A percentile compares a stretch with the other conserved stretches of the same genome.
phyloP scores from a whole-genome alignment of 2,888 invertebrate genomes.

The Agrotis clavis region DNA sequence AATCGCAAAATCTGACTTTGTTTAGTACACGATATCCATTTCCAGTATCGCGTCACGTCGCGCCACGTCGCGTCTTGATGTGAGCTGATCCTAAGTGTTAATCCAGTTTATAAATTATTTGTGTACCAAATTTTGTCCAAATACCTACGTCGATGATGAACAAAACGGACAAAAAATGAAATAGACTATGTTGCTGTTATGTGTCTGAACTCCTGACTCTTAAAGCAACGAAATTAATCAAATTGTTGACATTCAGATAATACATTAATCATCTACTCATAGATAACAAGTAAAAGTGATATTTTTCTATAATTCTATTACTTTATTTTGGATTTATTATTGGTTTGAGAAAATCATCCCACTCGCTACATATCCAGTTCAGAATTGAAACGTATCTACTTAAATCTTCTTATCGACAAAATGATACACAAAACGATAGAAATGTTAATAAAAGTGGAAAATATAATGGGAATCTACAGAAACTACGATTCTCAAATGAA shows the following conservation, averaged over 20 bases:
- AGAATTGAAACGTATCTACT: background rate
- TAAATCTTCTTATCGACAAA: background rate
- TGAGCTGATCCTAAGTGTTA: too few relatives aligned
- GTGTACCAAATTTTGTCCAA: too few relatives aligned
- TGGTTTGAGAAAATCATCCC: background rate
- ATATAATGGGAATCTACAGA: constrained; percentile 27
- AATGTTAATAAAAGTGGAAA: constrained; percentile 22
- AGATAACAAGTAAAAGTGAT: too few relatives aligned
- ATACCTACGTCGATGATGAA: too few relatives aligned
- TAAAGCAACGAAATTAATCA: constrained; percentile 10
- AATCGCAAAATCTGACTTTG: too few relatives aligned
- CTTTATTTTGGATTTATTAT: background rate
- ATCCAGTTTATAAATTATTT: too few relatives aligned
- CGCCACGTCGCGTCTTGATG: too few relatives aligned
- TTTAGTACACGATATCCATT: too few relatives aligned
- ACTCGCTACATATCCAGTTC: background rate
- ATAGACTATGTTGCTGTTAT: too few relatives aligned
- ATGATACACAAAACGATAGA: constrained; percentile 1
- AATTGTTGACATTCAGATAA: background rate
- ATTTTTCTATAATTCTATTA: background rate
- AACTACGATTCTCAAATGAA: constrained; percentile 5
- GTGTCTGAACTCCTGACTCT: too few relatives aligned
- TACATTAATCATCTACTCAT: background rate
- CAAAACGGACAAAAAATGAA: too few relatives aligned
- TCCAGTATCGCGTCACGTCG: too few relatives aligned